Conservation (phyloP, 2,113 vertebrate genomes). For the Antennarius striatus region DNA sequence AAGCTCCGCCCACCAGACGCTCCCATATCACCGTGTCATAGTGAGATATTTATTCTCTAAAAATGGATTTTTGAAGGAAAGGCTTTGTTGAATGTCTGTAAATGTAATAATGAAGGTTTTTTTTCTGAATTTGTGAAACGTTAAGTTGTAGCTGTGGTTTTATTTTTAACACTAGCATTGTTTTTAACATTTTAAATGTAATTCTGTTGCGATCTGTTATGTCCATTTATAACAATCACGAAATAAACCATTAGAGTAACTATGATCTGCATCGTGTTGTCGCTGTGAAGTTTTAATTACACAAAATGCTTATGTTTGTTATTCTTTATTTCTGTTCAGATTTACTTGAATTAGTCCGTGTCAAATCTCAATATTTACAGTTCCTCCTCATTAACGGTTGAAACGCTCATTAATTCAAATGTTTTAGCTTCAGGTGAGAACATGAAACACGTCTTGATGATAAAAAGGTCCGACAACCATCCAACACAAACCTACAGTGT, state of each 20-base stretch:
- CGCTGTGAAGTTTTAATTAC: neutral
- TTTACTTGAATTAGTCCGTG: slow-evolving; percentile 52
- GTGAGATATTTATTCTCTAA: slow-evolving; percentile 36
- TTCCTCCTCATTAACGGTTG: slow-evolving; percentile 35
- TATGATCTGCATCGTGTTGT: neutral
- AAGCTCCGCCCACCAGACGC: slow-evolving; percentile 3
- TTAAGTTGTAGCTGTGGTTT: slow-evolving; percentile 16
- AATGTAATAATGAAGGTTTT: slow-evolving; percentile 50
- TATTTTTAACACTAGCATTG: slow-evolving; percentile 28
- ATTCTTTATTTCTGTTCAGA: slow-evolving; percentile 44
- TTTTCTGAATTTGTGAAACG: slow-evolving; percentile 10
- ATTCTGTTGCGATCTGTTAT: slow-evolving; percentile 8
- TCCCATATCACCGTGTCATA: slow-evolving; percentile 3
- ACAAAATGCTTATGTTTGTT: neutral
- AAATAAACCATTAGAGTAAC: slow-evolving; percentile 33
- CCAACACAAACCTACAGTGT: slow-evolving; percentile 34
- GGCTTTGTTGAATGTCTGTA: slow-evolving; percentile 20
- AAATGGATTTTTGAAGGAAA: slow-evolving; percentile 3
- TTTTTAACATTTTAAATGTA: slow-evolving; percentile 34
- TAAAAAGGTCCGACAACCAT: neutral
- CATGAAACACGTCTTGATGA: neutral
- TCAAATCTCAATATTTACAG: slow-evolving; percentile 19
- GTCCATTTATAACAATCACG: slow-evolving; percentile 29
- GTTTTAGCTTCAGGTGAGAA: neutral
- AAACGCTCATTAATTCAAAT: slow-evolving; percentile 5